Percentiles rank a stretch among this genome's conserved stretches.
phyloP scores from a whole-genome alignment of 2,113 vertebrate genomes.

The Aptenodytes forsteri region DNA sequence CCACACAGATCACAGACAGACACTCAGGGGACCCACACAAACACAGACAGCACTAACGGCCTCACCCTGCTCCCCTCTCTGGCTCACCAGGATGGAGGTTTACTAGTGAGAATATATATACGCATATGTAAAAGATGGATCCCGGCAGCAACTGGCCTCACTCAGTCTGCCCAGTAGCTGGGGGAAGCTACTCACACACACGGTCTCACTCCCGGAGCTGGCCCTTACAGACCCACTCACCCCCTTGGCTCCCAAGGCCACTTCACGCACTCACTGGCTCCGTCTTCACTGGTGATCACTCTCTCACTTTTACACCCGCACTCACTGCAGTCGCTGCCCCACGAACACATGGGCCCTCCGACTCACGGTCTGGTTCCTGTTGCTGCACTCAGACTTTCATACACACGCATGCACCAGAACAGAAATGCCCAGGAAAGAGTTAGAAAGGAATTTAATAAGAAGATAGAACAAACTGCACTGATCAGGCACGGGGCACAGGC shows the following conservation, averaged over 20 bases:
- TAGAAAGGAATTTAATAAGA: not conserved
- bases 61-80: not conserved
- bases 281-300: not conserved
- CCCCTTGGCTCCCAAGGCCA: not conserved
- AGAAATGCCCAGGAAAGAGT: not conserved
- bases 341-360: not conserved
- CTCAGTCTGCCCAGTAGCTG: not conserved
- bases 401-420: not conserved
- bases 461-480: not conserved
- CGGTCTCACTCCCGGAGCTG: not conserved
- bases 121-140: not conserved
- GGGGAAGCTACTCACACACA: not conserved
- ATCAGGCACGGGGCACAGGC: not conserved
- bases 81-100: not conserved
- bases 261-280: not conserved
- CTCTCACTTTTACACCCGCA: rapidly evolving
- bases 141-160: not conserved
- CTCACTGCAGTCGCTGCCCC: not conserved
- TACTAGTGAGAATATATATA: not conserved
- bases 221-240: not conserved
- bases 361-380: not conserved
- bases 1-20: not conserved
- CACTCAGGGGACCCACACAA: not conserved
- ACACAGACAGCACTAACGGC: not conserved
- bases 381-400: not conserved